Evolutionary conservation across 2,113 vertebrate species (phyloP).

Genomic region (Saccopteryx bilineata): DNA sequence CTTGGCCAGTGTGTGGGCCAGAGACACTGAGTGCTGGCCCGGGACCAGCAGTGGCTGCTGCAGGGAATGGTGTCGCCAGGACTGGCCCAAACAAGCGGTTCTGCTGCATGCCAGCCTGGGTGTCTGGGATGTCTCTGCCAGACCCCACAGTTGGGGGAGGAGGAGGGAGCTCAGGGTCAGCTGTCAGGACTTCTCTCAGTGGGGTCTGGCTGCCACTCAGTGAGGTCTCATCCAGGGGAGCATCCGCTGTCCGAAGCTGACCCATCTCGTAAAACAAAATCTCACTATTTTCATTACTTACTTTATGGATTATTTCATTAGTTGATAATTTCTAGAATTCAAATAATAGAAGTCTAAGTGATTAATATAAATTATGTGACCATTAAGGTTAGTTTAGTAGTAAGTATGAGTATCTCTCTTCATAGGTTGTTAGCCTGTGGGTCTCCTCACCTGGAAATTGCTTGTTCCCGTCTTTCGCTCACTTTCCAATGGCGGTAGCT

Average conservation of each 20-base stretch:
- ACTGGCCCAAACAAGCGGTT: neutral
- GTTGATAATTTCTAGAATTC: neutral
- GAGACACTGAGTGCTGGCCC: neutral
- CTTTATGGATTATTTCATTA: conserved; percentile 7
- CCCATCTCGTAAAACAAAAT: neutral
- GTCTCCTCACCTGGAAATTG: neutral
- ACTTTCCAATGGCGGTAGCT: neutral
- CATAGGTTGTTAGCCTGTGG: neutral
- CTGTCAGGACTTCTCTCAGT: neutral
- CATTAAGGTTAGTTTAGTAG: neutral
- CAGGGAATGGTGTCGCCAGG: neutral
- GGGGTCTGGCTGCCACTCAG: neutral
- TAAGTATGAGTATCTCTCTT: neutral
- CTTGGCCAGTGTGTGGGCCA: neutral
- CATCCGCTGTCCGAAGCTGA: neutral
- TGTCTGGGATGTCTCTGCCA: neutral
- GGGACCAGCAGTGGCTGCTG: neutral
- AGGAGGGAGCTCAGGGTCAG: neutral
- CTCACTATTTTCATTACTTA: conserved; percentile 39
- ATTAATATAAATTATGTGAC: neutral
- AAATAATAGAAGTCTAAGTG: neutral
- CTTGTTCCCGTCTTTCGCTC: neutral
- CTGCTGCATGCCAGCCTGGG: neutral
- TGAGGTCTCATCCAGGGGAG: neutral
- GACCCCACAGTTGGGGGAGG: neutral